Conservation (phyloP, 1,140 invertebrate species). For the Aphaenogaster rudis region DNA sequence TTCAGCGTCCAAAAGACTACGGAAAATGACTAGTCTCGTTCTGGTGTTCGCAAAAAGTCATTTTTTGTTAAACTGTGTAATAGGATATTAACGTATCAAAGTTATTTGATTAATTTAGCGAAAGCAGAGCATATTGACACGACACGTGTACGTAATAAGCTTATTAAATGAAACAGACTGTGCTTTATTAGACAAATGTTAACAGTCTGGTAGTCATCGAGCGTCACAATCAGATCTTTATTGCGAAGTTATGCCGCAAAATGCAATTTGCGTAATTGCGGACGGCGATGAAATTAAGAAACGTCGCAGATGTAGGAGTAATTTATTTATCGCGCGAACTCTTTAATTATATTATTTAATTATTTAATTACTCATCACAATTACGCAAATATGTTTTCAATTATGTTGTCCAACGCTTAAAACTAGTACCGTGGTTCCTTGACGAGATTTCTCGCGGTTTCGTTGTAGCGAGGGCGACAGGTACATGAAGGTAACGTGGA, state of each 20-base stretch:
- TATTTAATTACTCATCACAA: neutral
- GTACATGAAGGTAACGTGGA: slow-evolving; percentile 96
- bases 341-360: slow-evolving; percentile 9
- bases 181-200: slow-evolving; percentile 18
- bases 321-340: neutral
- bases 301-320: neutral
- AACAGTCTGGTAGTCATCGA: neutral
- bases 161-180: slow-evolving; percentile 29
- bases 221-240: slow-evolving; percentile 31
- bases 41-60: too few relatives aligned
- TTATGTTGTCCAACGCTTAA: neutral
- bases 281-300: slow-evolving; percentile 10
- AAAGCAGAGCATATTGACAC: neutral
- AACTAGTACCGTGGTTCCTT: slow-evolving; percentile 54
- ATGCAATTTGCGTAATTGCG: slow-evolving; percentile 44
- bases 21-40: too few relatives aligned
- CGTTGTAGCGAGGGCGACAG: slow-evolving; percentile 92
- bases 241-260: neutral
- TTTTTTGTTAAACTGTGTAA: too few relatives aligned
- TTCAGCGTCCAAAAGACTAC: too few relatives aligned
- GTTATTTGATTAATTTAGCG: slow-evolving; percentile 8
- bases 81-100: neutral
- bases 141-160: neutral
- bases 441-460: slow-evolving; percentile 50
- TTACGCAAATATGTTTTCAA: neutral